phyloP scores from a whole-genome alignment of 2,888 invertebrate genomes.

The Morpho achilles region DNA sequence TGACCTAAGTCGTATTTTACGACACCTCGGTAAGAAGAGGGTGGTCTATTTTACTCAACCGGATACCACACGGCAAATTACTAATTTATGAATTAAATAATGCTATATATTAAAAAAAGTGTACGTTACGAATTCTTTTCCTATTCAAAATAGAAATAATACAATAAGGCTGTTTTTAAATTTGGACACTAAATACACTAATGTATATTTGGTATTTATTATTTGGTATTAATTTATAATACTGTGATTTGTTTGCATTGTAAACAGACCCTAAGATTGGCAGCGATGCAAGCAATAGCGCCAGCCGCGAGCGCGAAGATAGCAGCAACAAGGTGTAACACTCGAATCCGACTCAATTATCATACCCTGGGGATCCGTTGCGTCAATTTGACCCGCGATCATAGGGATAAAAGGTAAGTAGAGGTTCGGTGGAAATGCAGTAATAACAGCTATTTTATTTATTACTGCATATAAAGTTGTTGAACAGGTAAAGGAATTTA shows the following conservation, averaged over 20 bases:
- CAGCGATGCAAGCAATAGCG: constrained; percentile 48
- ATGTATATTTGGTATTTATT: too few species aligned
- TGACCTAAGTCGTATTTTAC: too few species aligned
- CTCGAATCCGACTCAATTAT: constrained; percentile 51
- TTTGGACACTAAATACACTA: too few species aligned
- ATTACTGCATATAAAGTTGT: neutral
- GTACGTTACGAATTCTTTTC: too few species aligned
- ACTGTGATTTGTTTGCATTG: constrained; percentile 27
- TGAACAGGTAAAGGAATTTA: neutral
- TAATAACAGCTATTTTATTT: constrained; percentile 11
- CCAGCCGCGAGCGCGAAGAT: constrained; percentile 50
- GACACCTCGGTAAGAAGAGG: too few species aligned
- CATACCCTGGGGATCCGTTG: constrained; percentile 44
- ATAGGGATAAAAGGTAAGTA: constrained; percentile 16
- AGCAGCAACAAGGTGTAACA: constrained; percentile 35
- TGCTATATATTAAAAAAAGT: too few species aligned
- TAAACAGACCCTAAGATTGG: constrained; percentile 37
- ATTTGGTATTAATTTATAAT: too few species aligned
- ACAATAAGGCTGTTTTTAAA: too few species aligned
- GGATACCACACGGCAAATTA: too few species aligned
- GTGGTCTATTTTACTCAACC: too few species aligned
- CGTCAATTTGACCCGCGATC: constrained; percentile 32
- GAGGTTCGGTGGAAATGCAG: constrained; percentile 10
- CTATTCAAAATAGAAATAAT: too few species aligned
- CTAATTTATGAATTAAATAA: too few species aligned